These are phyloP conservation scores for Oopsacas minuta DNA, from an alignment of 37 sponge, comb jelly and placozoan genomes.

Conservation along the genomic window DNA sequence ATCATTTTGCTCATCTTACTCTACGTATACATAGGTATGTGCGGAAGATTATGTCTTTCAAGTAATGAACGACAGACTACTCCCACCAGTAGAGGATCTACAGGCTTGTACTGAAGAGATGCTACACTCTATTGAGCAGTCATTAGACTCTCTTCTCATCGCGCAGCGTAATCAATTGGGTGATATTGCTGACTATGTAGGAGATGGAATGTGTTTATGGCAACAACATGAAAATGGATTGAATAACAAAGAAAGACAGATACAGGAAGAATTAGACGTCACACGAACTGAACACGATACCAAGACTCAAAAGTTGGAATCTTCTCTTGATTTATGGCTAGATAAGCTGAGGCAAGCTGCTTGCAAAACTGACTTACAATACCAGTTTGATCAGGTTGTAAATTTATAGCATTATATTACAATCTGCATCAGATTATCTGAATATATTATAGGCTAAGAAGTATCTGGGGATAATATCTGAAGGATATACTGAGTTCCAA, in stretches of 20 bases:
- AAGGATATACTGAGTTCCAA: neutral
- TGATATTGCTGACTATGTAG: neutral
- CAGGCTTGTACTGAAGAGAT: neutral
- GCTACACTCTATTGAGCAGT: neutral
- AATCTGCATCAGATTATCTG: neutral
- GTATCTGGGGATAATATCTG: neutral
- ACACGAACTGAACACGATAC: constrained; percentile 38
- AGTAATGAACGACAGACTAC: constrained; percentile 7
- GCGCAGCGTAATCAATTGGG: neutral
- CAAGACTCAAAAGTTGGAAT: constrained; percentile 58
- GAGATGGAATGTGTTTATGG: neutral
- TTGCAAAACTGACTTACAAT: neutral
- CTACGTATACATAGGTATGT: neutral
- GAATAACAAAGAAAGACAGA: neutral
- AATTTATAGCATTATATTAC: neutral
- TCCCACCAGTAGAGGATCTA: neutral
- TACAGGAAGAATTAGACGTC: constrained; percentile 36
- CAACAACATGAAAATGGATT: neutral
- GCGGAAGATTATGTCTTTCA: neutral
- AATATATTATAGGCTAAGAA: neutral
- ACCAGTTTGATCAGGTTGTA: neutral
- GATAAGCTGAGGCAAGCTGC: constrained; percentile 52
- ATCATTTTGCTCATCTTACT: neutral
- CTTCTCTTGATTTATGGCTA: constrained; percentile 55
- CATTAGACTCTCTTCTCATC: neutral